Evolutionary conservation across 1,140 invertebrate genomes (phyloP), one percentile per base, ranked within the genome.

Genomic region (Calliopsis andreniformis): DNA sequence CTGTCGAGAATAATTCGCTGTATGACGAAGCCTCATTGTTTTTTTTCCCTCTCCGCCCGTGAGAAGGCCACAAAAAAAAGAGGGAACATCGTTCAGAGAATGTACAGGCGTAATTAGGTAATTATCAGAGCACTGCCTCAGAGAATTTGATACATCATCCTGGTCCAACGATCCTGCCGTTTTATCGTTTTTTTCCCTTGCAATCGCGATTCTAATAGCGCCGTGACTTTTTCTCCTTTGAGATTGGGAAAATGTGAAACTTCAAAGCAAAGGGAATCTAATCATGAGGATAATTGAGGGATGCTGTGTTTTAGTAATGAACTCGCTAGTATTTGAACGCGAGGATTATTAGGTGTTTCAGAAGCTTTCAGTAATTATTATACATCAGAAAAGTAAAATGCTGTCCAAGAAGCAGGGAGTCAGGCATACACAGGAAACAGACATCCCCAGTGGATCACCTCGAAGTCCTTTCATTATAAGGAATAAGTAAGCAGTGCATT

Each of bases 141-240:
- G 78, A 64, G 75, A 78, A 63, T 70, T 69, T 63, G 78, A 76
- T 77, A 78, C 62, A 12, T 25, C 25, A 35, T 62, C 47, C 53
- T 14, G n/a, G 42, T 16, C 39, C 47, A 61, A 61, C 51, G 61
- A 59, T 70, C n/a, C 35, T 7, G n/a, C 0, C 14, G 6, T 32
- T 45, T 61, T 67, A 47, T 39, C 51, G 45, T 64, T 62, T 75
- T 77, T 62, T 51, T 7, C 28, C 28, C 32, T 32, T 18, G 10
- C 47, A n/a, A n/a, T n/a, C n/a, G n/a, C n/a, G n/a, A n/a, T n/a
- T n/a, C n/a, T n/a, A n/a, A n/a, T n/a, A n/a, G n/a, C n/a, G n/a
- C n/a, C n/a, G n/a, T n/a, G n/a, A n/a, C n/a, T n/a, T n/a, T 28
- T 42, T 2, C n/a, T 59, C 5, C 14, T 59, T 16, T 28, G 51